A percentile compares a stretch with the other conserved stretches of the same genome.
These are phyloP conservation scores for Stenchaetothrips biformis DNA, from an alignment of 2,888 invertebrate species.

Conservation along the genomic window DNA sequence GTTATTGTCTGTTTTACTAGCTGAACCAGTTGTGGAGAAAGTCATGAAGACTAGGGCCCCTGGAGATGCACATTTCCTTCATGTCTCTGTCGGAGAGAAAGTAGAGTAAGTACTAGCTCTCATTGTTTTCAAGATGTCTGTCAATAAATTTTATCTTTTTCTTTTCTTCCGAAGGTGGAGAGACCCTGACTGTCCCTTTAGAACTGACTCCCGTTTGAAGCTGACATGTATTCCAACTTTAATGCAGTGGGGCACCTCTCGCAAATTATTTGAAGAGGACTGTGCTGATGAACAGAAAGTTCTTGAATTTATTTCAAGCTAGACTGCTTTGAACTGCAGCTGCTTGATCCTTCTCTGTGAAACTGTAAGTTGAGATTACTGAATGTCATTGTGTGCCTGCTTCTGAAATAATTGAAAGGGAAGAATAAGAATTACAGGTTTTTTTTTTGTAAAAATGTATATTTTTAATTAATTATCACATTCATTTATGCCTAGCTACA, in stretches of 20 bases:
- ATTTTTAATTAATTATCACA: constrained; percentile 5
- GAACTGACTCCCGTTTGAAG: constrained; percentile 65
- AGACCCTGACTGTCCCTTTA: constrained; percentile 71
- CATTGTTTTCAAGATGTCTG: not conserved
- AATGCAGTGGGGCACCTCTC: constrained; percentile 69
- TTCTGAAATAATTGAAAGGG: constrained; percentile 24
- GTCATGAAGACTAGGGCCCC: constrained; percentile 56
- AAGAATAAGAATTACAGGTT: not conserved
- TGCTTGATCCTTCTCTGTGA: no score
- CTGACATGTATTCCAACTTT: constrained; percentile 79
- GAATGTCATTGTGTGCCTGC: constrained; percentile 32
- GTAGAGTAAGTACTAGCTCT: constrained; percentile 57
- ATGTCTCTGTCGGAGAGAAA: constrained; percentile 74
- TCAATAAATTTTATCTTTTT: not conserved
- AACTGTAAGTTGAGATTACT: constrained; percentile 62
- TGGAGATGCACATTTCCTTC: constrained; percentile 61
- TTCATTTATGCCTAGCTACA: constrained; percentile 31
- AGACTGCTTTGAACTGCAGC: no score
- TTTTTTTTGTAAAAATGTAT: no score
- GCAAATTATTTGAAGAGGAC: constrained; percentile 72
- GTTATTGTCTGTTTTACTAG: constrained; percentile 53
- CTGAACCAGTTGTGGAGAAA: constrained; percentile 69
- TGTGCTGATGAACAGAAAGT: constrained; percentile 64
- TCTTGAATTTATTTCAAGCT: constrained; percentile 62
- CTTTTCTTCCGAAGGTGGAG: constrained; percentile 66